Percentiles rank a stretch among this genome's conserved stretches.
phyloP scores from a whole-genome alignment of 2,888 invertebrate species.

The Rhagonycha lutea region DNA sequence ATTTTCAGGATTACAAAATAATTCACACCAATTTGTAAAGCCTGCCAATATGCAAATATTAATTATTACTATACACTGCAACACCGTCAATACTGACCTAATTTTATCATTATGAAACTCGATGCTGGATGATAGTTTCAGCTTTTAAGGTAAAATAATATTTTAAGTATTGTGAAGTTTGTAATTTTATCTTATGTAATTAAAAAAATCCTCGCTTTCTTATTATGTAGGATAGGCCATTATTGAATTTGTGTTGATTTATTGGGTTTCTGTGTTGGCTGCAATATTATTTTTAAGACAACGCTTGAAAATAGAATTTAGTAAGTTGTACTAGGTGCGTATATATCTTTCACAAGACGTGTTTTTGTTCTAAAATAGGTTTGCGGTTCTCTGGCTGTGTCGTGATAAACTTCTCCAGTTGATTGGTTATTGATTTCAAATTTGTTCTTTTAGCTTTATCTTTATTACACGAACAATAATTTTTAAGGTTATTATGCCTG shows the following conservation, averaged over 20 bases:
- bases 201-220: not conserved
- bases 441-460: not conserved
- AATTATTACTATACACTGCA: not conserved
- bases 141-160: not conserved
- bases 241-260: not conserved
- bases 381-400: not conserved
- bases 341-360: not conserved
- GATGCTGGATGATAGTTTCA: not conserved
- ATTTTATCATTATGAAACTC: not conserved
- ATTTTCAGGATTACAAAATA: no score
- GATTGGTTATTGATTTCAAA: slow-evolving; percentile 3
- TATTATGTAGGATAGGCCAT: not conserved
- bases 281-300: not conserved
- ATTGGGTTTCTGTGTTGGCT: not conserved
- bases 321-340: not conserved
- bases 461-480: not conserved
- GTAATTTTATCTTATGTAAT: not conserved
- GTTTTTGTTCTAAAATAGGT: slow-evolving; percentile 2
- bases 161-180: not conserved
- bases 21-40: no score
- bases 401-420: slow-evolving; percentile 2
- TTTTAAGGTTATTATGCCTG: not conserved
- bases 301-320: not conserved
- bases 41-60: not conserved
- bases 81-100: not conserved